phyloP scores from a whole-genome alignment of 2,888 invertebrate genomes.

The Xiphydria camelus region DNA sequence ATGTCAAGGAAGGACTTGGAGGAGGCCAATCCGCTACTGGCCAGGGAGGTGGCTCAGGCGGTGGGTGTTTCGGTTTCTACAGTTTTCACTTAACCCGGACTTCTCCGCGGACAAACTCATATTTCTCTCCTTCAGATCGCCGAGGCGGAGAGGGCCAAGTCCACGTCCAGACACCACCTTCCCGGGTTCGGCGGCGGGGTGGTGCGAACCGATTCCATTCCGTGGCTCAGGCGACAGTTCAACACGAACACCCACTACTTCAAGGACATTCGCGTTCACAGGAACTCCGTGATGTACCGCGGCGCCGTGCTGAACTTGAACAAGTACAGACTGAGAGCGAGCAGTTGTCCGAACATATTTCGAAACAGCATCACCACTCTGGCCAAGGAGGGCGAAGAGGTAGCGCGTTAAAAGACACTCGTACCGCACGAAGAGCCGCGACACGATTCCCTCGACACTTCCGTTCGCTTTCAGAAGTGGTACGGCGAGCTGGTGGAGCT shows the following conservation, averaged over 20 bases:
- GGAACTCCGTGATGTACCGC: slow-evolving; percentile 83
- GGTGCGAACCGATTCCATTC: slow-evolving; percentile 54
- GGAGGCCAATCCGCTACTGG: slow-evolving; percentile 40
- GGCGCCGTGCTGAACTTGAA: slow-evolving; percentile 83
- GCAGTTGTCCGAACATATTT: slow-evolving; percentile 90
- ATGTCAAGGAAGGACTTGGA: slow-evolving; percentile 46
- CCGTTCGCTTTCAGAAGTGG: slow-evolving; percentile 66
- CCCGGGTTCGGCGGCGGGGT: slow-evolving; percentile 35
- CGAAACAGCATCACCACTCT: slow-evolving; percentile 87
- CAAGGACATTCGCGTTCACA: slow-evolving; percentile 72
- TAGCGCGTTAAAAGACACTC: too few relatives aligned
- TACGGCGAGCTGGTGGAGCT: slow-evolving; percentile 69
- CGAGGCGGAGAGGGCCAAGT: slow-evolving; percentile 40
- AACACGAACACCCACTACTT: slow-evolving; percentile 71
- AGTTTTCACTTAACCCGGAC: too few relatives aligned
- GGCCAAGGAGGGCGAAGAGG: slow-evolving; percentile 75
- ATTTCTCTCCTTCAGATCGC: slow-evolving; percentile 37
- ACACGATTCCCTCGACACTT: too few relatives aligned
- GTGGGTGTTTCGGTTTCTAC: too few relatives aligned
- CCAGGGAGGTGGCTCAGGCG: slow-evolving; percentile 37
- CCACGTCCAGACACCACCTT: slow-evolving; percentile 40
- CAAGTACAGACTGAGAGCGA: slow-evolving; percentile 79
- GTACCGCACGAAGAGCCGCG: too few relatives aligned
- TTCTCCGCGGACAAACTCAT: too few relatives aligned
- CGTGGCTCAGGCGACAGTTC: slow-evolving; percentile 62